Evolutionary conservation across 1,140 invertebrate genomes (phyloP), one percentile per base, ranked within the genome.

Genomic region (Acarapis woodi): DNA sequence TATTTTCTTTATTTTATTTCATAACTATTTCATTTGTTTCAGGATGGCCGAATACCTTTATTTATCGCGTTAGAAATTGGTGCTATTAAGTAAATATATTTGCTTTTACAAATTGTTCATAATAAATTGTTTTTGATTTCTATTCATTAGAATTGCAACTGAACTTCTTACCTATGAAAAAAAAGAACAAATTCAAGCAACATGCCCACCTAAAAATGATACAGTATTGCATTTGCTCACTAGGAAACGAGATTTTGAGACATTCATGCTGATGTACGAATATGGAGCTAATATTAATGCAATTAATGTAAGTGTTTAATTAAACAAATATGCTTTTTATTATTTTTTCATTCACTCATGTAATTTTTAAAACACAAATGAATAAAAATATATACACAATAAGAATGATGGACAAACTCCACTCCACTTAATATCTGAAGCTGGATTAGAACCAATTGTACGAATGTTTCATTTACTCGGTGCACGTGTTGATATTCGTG

Each of bases 401-500:
- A 49, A 74, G 71, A 70, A 72, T 2, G 72, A 85, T 33, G 87
- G 87, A 0, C 76, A 87, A 55, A 90, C 87, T 0, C 64, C 82
- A 1, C 53, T 96, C 18, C 88, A 96, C 49, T 77, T 96, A 37
- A 78, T 82, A 0, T 77, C 85, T n/a, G 73, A 73, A 6, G 77
- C 87, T 51, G 87, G 85, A 3, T 85, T 94, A 52, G 85, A 94
- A 51, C 64, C 67, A 0, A 58, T 93, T 28, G 71, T 96, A 1
- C 93, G 90, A 57, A 87, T 85, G 53, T 78, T 97, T 49, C 87
- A 87, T 52, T 70, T 79, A 20, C 73, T 83, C 25, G 67, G 82
- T 48, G 88, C 87, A 2, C 82, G 90, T 41, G 78, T 87, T 8
- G 75, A 80, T 45, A 72, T 94, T 43, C 64, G 73, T 24, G 88